These are phyloP conservation scores for Gymnoscelis rufifasciata DNA, from an alignment of 2,888 invertebrate genomes.

Conservation along the genomic window DNA sequence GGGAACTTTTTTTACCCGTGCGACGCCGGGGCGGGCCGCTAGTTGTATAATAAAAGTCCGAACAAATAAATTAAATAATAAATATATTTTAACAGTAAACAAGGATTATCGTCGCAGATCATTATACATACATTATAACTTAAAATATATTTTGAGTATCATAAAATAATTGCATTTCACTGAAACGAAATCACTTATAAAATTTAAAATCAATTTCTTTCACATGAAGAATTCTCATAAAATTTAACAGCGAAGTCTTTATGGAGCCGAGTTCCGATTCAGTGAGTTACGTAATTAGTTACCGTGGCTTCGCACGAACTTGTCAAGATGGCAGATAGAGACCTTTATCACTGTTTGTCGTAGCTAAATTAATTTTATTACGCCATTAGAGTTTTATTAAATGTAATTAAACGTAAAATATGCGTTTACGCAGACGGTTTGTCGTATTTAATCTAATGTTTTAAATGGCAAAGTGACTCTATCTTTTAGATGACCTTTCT, in stretches of 20 bases:
- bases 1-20: too few species aligned
- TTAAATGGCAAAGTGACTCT: too few species aligned
- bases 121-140: too few species aligned
- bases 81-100: too few species aligned
- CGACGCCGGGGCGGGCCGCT: too few species aligned
- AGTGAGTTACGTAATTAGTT: slow-evolving; percentile 5
- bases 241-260: slow-evolving; percentile 1
- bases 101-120: too few species aligned
- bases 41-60: too few species aligned
- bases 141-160: too few species aligned
- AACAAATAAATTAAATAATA: too few species aligned
- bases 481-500: too few species aligned
- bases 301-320: slow-evolving; percentile 5
- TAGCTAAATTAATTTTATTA: slow-evolving; percentile 7
- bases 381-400: neutral
- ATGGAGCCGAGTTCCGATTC: slow-evolving; percentile 2
- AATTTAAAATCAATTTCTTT: neutral
- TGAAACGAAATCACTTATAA: too few species aligned
- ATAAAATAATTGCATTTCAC: too few species aligned
- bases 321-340: slow-evolving; percentile 9
- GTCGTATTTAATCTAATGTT: neutral
- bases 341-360: slow-evolving; percentile 4
- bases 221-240: slow-evolving; percentile 1
- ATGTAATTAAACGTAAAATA: neutral
- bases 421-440: neutral